Base-by-base conservation (phyloP, 2,888 invertebrate genomes). In the Plebejus melissa region DNA sequence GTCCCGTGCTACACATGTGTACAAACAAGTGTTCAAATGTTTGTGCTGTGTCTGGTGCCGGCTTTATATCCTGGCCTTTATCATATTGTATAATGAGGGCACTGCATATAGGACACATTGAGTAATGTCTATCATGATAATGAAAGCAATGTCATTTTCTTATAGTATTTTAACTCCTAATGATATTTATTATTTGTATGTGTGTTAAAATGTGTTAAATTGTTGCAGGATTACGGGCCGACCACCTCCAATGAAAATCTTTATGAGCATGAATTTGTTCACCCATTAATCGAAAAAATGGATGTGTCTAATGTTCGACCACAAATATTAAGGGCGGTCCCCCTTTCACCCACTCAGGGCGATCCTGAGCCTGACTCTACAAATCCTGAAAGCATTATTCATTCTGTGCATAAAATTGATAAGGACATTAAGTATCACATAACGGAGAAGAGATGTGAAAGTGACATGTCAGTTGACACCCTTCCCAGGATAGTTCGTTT, bases 141-240 rank as follows among this genome's bases (percentile, higher is more conserved):
- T 72, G 36, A 60, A 60, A 60, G n/a, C 7, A n/a, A 65, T 65
- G 32, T 32, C 2, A 3, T 36, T 32, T 65, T 32, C 65, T 16
- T 36, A 65, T 16, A 32, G 16, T 4, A 65, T 65, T 65, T 32
- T 13, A 65, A 65, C 11, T 60, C 1, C 1, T 36, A 13, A 2
- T 65, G 16, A 11, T 7, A 60, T 7, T 7, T 60, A 60, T 22
- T 28, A 28, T 22, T 60, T 60, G 28, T 70, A 22, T 70, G 38
- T 6, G 16, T 70, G 6, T 76, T 76, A 72, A 78, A 57, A 69
- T 77, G 50, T 57, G 60, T 77, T 80, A 76, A 78, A 80, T 90
- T 91, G 86, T 93, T 93, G 80, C 84, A 94, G 94, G 89, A 89
- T 91, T 92, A 91, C 89, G 91, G 94, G 93, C 91, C 93, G 93